phyloP scores from a whole-genome alignment of 2,888 invertebrate species.

The Notodonta ziczac region DNA sequence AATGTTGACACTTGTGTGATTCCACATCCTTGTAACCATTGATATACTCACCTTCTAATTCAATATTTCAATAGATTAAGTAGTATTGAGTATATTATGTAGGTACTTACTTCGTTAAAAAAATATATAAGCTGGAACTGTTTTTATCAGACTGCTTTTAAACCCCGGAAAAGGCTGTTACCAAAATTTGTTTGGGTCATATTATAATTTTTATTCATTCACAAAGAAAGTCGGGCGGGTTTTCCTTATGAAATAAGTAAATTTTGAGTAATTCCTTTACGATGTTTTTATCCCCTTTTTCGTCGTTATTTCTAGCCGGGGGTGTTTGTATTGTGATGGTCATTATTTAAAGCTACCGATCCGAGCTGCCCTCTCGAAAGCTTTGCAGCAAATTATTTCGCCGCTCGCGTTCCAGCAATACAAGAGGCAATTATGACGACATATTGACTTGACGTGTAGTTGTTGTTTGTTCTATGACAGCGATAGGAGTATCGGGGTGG shows the following conservation, averaged over 20 bases:
- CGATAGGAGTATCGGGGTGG: slow-evolving; percentile 50
- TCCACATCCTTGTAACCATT: slow-evolving; percentile 9
- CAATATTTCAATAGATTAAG: background rate
- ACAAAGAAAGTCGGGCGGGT: slow-evolving; percentile 37
- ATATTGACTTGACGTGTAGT: slow-evolving; percentile 65
- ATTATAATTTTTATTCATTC: slow-evolving; percentile 50
- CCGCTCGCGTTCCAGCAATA: slow-evolving; percentile 46
- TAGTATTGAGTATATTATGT: slow-evolving; percentile 13
- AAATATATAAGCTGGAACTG: slow-evolving; percentile 27
- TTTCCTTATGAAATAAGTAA: slow-evolving; percentile 50
- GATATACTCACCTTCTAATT: slow-evolving; percentile 21
- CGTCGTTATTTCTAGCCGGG: slow-evolving; percentile 36
- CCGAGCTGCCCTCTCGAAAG: slow-evolving; percentile 48
- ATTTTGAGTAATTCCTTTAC: slow-evolving; percentile 44
- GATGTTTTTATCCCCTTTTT: slow-evolving; percentile 37
- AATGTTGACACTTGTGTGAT: slow-evolving; percentile 6
- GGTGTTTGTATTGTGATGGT: slow-evolving; percentile 37
- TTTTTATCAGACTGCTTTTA: slow-evolving; percentile 38
- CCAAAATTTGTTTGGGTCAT: slow-evolving; percentile 46
- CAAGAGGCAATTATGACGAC: slow-evolving; percentile 70
- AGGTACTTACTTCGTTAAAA: slow-evolving; percentile 18
- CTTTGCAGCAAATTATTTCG: slow-evolving; percentile 56
- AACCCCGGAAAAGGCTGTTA: slow-evolving; percentile 45
- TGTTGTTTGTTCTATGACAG: slow-evolving; percentile 62
- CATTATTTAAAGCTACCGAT: slow-evolving; percentile 60